Conservation (phyloP, 2,888 invertebrate genomes). For the Lissocephala sabroskyi region DNA sequence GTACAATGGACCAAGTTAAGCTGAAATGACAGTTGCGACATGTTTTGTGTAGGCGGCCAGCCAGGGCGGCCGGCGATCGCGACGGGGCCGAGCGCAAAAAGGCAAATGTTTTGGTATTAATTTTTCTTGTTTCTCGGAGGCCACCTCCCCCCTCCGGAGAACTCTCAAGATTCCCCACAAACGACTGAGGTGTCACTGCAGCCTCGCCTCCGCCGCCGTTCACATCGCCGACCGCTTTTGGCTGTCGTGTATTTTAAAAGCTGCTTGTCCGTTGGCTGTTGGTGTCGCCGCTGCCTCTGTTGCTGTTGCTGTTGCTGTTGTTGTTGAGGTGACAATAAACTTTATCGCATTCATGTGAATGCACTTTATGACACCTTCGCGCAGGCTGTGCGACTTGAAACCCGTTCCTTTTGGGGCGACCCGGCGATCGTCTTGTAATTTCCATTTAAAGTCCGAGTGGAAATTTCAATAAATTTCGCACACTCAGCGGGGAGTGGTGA, state of each 20-base stretch:
- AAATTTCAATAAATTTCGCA: conserved; percentile 1
- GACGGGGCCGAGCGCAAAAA: conserved; percentile 1
- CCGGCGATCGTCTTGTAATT: neutral
- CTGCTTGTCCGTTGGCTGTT: conserved; percentile 8
- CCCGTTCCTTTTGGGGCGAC: too few species aligned
- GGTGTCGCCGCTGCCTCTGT: conserved; percentile 15
- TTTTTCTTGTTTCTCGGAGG: conserved; percentile 46
- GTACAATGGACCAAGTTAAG: conserved; percentile 70
- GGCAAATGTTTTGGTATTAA: conserved; percentile 60
- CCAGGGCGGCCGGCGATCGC: conserved; percentile 16
- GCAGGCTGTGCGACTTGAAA: conserved; percentile 34
- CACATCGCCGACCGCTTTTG: conserved; percentile 7
- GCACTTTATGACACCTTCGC: conserved; percentile 60
- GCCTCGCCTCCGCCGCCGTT: too few species aligned
- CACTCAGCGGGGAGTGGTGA: too few species aligned
- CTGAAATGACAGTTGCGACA: conserved; percentile 71
- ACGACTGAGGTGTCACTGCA: too few species aligned
- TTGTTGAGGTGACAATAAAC: conserved; percentile 63
- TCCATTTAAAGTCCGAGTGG: neutral
- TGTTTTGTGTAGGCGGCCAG: conserved; percentile 67
- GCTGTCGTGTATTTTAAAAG: conserved; percentile 2
- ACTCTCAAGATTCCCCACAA: too few species aligned
- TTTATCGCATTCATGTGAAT: conserved; percentile 63
- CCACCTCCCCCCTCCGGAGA: neutral
- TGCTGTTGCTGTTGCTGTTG: conserved; percentile 16